These are phyloP conservation scores for Drosophila nr. medialis DNA, from an alignment of 2,888 invertebrate species.

Conservation along the genomic window DNA sequence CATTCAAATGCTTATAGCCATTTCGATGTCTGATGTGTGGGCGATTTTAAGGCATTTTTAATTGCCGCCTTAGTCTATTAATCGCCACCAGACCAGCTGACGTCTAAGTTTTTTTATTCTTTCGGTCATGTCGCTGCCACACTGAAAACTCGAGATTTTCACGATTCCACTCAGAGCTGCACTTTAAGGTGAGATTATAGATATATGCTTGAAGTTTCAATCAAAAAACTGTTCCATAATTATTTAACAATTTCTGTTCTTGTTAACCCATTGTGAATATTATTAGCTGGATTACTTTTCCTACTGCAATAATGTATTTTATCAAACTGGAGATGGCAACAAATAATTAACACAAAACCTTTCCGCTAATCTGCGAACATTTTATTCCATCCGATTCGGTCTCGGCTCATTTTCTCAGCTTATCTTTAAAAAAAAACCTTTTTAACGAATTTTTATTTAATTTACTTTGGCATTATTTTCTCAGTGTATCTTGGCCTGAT, in stretches of 20 bases:
- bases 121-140: not conserved
- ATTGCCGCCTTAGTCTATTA: constrained; percentile 56
- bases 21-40: not conserved
- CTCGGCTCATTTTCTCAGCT: not conserved
- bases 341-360: not conserved
- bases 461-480: not conserved
- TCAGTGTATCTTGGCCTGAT: constrained; percentile 15
- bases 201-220: not conserved
- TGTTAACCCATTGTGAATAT: not conserved
- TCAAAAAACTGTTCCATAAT: not conserved
- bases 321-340: not conserved
- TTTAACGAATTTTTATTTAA: not conserved
- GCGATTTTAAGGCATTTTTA: constrained; percentile 64
- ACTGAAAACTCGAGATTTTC: not conserved
- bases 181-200: fast-evolving
- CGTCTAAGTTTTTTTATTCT: constrained; percentile 35
- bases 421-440: not conserved
- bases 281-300: not conserved
- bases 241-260: not conserved
- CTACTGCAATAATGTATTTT: not conserved
- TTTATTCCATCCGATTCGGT: not conserved
- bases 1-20: constrained; percentile 53
- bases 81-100: constrained; percentile 65
- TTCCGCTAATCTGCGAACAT: not conserved
- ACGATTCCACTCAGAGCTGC: not conserved